Conservation (phyloP, 2,113 vertebrate genomes). For the Brachypteracias leptosomus region DNA sequence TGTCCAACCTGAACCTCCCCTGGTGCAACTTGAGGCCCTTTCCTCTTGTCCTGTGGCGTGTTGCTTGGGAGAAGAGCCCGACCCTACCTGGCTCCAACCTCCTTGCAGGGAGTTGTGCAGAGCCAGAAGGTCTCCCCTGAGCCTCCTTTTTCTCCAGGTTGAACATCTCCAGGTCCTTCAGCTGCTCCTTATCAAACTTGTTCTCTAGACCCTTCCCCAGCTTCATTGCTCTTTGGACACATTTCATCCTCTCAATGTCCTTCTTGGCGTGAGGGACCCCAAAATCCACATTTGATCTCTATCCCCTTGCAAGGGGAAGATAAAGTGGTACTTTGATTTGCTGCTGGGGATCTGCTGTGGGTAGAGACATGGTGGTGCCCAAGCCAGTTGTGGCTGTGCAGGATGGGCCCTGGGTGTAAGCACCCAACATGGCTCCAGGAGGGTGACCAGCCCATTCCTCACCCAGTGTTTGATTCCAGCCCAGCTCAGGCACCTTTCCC, state of each 20-base stretch:
- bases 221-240: not conserved
- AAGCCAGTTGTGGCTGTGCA: fast-evolving
- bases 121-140: not conserved
- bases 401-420: not conserved
- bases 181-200: not conserved
- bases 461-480: not conserved
- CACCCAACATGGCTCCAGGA: not conserved
- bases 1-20: not conserved
- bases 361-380: not conserved
- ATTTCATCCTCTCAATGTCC: not conserved
- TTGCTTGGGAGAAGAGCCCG: not conserved
- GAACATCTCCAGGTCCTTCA: not conserved
- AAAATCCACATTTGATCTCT: not conserved
- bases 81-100: not conserved
- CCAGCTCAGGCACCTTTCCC: not conserved
- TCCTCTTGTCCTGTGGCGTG: not conserved
- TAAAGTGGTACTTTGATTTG: not conserved
- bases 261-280: not conserved
- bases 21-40: too few species aligned
- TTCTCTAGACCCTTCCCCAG: not conserved
- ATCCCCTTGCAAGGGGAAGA: not conserved
- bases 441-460: fast-evolving
- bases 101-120: not conserved
- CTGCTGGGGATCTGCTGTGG: not conserved
- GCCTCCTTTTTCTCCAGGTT: not conserved